These are phyloP conservation scores for Sphaerophoria taeniata DNA, from an alignment of 2,888 invertebrate species.

Conservation along the genomic window DNA sequence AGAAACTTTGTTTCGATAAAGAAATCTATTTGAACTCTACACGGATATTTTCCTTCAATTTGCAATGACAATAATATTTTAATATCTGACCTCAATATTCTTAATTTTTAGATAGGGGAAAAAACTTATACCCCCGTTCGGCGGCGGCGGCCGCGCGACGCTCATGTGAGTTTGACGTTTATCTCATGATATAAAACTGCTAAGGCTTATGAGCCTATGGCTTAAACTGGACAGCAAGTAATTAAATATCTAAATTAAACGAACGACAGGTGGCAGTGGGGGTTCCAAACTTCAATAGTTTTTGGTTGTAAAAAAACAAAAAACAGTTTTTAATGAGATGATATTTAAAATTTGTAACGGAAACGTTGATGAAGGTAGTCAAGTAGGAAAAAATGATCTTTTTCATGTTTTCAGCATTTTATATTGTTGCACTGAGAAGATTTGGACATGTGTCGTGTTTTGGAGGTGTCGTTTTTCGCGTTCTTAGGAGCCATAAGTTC, in stretches of 20 bases:
- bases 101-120: constrained; percentile 51
- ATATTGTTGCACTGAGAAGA: too few relatives aligned
- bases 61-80: constrained; percentile 57
- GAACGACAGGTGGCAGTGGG: constrained; percentile 54
- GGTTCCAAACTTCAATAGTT: too few relatives aligned
- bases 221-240: constrained; percentile 1
- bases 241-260: constrained; percentile 50
- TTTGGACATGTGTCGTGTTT: too few relatives aligned
- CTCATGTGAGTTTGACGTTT: constrained; percentile 14
- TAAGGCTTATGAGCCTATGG: not conserved
- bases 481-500: too few relatives aligned
- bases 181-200: constrained; percentile 41
- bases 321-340: too few relatives aligned
- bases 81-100: constrained; percentile 60
- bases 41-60: constrained; percentile 34
- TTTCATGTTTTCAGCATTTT: too few relatives aligned
- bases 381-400: too few relatives aligned
- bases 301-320: too few relatives aligned
- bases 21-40: constrained; percentile 30
- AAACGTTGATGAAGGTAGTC: too few relatives aligned
- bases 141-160: not conserved
- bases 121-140: constrained; percentile 40
- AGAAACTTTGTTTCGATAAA: not conserved
- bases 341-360: too few relatives aligned
- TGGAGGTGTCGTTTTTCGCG: too few relatives aligned